Evolutionary conservation across 2,113 vertebrate species (phyloP).

Genomic region (Takifugu bimaculatus): DNA sequence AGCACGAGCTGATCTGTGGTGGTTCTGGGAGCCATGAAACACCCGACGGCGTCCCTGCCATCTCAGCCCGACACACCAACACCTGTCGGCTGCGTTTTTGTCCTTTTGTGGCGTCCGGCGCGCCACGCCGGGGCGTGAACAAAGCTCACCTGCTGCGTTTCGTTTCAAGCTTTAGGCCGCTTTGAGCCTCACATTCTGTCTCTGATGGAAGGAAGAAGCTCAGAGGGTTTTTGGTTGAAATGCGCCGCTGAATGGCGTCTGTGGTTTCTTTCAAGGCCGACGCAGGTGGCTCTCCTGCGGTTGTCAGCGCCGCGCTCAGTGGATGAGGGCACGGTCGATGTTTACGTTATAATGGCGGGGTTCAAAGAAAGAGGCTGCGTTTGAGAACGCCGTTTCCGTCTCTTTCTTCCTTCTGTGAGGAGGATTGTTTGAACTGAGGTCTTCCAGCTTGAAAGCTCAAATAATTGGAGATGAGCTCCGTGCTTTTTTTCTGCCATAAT

Average conservation of each 20-base stretch:
- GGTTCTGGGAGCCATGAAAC: constrained; percentile 23
- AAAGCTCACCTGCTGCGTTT: constrained; percentile 27
- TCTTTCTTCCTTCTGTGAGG: constrained; percentile 20
- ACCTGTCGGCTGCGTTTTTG: constrained; percentile 41
- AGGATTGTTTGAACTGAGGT: constrained; percentile 29
- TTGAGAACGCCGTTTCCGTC: constrained; percentile 39
- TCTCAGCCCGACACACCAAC: constrained; percentile 23
- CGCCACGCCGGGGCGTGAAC: constrained; percentile 20
- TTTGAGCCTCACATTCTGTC: no score
- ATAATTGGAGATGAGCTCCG: constrained; percentile 15
- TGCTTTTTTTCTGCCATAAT: background rate
- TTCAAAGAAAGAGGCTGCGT: constrained; percentile 46
- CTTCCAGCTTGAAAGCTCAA: constrained; percentile 13
- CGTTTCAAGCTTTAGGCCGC: constrained; percentile 2
- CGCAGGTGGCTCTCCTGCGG: constrained; percentile 58
- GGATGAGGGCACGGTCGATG: constrained; percentile 58
- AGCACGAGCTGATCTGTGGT: constrained; percentile 26
- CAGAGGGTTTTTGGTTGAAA: constrained; percentile 4
- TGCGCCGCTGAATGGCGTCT: constrained; percentile 55
- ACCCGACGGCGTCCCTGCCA: background rate
- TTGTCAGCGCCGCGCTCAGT: constrained; percentile 34
- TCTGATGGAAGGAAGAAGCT: background rate
- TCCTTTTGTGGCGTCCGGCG: constrained; percentile 7
- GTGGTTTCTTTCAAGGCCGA: constrained; percentile 62
- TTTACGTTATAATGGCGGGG: constrained; percentile 48